phyloP scores from a whole-genome alignment of 2,888 invertebrate genomes.

The Andrena bicolor region DNA sequence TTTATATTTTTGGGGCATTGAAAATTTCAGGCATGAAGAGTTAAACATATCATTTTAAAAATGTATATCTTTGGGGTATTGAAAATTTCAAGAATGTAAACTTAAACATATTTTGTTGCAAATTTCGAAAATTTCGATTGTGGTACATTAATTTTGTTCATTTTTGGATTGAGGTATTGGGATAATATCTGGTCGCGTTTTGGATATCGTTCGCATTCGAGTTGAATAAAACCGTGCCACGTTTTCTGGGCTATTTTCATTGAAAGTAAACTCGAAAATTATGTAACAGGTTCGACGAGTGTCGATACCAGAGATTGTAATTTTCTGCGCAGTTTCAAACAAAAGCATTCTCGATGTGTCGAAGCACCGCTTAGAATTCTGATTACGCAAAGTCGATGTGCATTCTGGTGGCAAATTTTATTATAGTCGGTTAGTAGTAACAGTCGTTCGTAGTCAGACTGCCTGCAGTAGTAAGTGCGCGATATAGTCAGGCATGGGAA shows the following conservation, averaged over 20 bases:
- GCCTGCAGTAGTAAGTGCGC: constrained; percentile 9
- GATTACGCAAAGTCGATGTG: not conserved
- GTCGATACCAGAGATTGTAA: constrained; percentile 13
- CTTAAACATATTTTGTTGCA: not conserved
- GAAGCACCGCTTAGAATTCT: constrained; percentile 1
- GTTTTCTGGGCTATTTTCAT: not conserved
- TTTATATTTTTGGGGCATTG: no score
- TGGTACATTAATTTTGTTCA: not conserved
- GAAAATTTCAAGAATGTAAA: no score
- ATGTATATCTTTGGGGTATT: no score
- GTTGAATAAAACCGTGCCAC: not conserved
- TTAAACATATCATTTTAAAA: no score
- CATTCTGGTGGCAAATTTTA: not conserved
- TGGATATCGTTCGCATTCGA: not conserved
- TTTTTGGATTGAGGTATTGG: not conserved
- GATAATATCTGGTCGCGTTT: not conserved
- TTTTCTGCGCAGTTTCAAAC: constrained; percentile 1
- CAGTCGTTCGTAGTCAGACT: not conserved
- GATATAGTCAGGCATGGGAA: constrained; percentile 19
- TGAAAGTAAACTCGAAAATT: constrained; percentile 24
- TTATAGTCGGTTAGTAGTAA: constrained; percentile 6
- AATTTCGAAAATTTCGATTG: not conserved
- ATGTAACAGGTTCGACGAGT: constrained; percentile 40
- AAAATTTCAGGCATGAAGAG: no score
- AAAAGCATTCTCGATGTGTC: not conserved